Percentiles rank a stretch among this genome's conserved stretches.
Conservation (phyloP, 1,140 invertebrate genomes). For the Drosophila oshimai region DNA sequence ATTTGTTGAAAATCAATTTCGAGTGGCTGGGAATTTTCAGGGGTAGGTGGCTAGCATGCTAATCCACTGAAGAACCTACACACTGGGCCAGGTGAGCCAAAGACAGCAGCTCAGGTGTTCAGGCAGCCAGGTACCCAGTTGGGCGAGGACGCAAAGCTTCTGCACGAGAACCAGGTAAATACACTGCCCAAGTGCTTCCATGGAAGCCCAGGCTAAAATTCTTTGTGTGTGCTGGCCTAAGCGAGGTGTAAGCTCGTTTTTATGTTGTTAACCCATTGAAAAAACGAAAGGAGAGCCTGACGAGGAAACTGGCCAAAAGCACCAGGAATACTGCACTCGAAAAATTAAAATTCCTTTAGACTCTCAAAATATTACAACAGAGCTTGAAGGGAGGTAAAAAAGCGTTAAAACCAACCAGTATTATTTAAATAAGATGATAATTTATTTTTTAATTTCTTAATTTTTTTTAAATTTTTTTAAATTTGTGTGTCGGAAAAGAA, state of each 20-base stretch:
- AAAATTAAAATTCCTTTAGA: no score
- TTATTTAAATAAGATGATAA: no score
- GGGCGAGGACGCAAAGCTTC: background rate
- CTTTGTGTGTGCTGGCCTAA: constrained; percentile 23
- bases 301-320: background rate
- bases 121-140: background rate
- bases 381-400: no score
- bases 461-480: no score
- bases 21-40: background rate
- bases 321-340: background rate
- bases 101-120: constrained; percentile 1
- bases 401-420: no score
- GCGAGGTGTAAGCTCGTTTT: constrained; percentile 72
- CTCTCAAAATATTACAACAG: no score
- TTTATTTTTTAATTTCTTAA: no score
- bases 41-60: constrained; percentile 27
- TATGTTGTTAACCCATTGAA: constrained; percentile 67
- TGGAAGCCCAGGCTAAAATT: background rate
- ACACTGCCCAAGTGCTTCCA: constrained; percentile 20
- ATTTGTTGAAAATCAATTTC: constrained; percentile 49
- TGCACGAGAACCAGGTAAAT: constrained; percentile 42
- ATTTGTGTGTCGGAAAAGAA: no score
- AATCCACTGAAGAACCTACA: constrained; percentile 37
- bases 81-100: background rate
- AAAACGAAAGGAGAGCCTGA: constrained; percentile 8